phyloP scores from a whole-genome alignment of 2,797 vertebrate genomes.

The Pangasius djambal region DNA sequence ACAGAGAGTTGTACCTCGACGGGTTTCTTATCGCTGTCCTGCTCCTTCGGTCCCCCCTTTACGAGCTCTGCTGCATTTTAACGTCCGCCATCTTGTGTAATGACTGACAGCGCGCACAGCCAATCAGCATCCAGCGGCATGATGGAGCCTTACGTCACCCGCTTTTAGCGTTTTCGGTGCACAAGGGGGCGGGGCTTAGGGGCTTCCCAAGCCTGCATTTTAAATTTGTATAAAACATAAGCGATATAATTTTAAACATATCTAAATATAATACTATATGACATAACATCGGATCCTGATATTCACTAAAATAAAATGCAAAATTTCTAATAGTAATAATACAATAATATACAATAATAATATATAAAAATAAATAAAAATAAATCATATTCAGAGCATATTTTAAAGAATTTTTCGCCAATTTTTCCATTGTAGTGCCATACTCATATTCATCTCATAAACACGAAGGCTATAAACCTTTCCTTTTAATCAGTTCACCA shows the following conservation, averaged over 20 bases:
- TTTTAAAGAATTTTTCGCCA: background rate
- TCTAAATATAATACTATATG: background rate
- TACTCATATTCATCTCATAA: background rate
- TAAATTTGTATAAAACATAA: background rate
- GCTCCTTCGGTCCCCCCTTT: conserved; percentile 63
- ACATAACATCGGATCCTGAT: background rate
- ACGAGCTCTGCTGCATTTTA: conserved; percentile 68
- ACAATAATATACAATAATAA: background rate
- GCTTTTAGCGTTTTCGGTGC: background rate
- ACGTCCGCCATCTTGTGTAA: conserved; percentile 66
- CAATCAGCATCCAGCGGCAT: conserved; percentile 61
- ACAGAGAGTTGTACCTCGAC: conserved; percentile 66
- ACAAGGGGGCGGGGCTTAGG: conserved; percentile 34
- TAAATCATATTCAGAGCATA: no score
- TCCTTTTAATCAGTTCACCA: background rate
- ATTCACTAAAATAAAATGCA: background rate
- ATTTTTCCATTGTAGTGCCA: background rate
- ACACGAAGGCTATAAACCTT: no score
- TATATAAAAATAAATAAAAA: background rate
- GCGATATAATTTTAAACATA: background rate
- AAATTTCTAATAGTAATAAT: background rate
- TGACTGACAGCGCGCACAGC: conserved; percentile 71
- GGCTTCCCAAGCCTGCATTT: background rate
- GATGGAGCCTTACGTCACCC: conserved; percentile 53
- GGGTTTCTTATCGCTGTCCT: conserved; percentile 66